A percentile compares a stretch with the other conserved stretches of the same genome.
phyloP scores from a whole-genome alignment of 2,113 vertebrate genomes.

The Pitta sordida region DNA sequence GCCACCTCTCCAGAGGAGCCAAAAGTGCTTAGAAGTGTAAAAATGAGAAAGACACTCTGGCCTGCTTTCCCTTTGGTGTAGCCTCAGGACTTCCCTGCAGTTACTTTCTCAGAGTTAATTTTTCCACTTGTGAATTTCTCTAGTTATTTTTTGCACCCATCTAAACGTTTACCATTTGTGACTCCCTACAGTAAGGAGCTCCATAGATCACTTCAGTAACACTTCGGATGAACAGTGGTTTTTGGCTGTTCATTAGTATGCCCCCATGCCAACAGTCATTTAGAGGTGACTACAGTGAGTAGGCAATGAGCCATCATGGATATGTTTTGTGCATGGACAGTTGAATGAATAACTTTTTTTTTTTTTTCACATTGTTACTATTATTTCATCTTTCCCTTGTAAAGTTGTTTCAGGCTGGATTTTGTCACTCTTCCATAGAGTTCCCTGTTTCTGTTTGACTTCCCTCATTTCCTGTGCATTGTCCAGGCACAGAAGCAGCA shows the following conservation, averaged over 20 bases:
- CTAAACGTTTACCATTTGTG: rapidly evolving
- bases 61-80: neutral
- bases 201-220: neutral
- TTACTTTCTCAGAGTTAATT: neutral
- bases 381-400: neutral
- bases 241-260: neutral
- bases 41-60: neutral
- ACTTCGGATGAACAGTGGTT: neutral
- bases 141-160: neutral
- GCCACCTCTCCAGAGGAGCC: neutral
- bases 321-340: neutral
- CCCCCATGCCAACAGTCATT: neutral
- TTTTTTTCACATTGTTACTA: neutral
- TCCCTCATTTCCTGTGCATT: neutral
- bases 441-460: neutral
- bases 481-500: neutral
- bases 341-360: neutral
- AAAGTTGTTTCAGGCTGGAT: rapidly evolving
- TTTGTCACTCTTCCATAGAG: neutral
- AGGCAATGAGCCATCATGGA: neutral
- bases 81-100: neutral
- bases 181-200: neutral
- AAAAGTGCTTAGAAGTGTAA: neutral
- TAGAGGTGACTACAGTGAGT: neutral
- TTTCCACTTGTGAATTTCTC: neutral